Conservation (phyloP, 2,113 vertebrate species). For the Corydoras maculifer region DNA sequence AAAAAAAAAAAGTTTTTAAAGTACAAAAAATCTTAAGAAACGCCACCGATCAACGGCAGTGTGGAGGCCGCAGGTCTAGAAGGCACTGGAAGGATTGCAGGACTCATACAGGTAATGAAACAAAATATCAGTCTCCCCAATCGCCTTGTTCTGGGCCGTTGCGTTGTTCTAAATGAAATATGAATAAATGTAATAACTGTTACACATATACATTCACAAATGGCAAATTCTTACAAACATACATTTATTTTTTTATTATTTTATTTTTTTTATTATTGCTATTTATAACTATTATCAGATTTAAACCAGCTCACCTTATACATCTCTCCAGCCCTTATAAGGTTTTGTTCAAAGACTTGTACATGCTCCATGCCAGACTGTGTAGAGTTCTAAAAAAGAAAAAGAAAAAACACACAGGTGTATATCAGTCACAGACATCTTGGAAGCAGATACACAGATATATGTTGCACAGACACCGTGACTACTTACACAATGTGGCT, state of each 20-base stretch:
- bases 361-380: constrained; percentile 14
- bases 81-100: constrained; percentile 12
- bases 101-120: constrained; percentile 54
- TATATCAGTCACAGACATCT: too few relatives aligned
- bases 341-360: constrained; percentile 27
- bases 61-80: background rate
- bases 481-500: constrained; percentile 41
- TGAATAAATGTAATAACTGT: too few relatives aligned
- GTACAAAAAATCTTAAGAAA: constrained; percentile 9
- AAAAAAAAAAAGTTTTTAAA: constrained; percentile 14
- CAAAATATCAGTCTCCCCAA: constrained; percentile 72
- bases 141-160: constrained; percentile 65
- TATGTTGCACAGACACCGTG: background rate
- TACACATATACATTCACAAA: too few relatives aligned
- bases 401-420: background rate
- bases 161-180: constrained; percentile 18
- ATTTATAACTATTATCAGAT: too few relatives aligned
- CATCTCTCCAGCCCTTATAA: constrained; percentile 14
- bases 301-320: constrained; percentile 16
- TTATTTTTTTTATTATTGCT: too few relatives aligned
- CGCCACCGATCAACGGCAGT: background rate
- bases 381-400: background rate
- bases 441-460: too few relatives aligned
- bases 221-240: too few relatives aligned
- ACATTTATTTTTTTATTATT: too few relatives aligned